These are phyloP conservation scores for Rhadinocentrus ornatus DNA, from an alignment of 2,797 vertebrate genomes.

Conservation along the genomic window DNA sequence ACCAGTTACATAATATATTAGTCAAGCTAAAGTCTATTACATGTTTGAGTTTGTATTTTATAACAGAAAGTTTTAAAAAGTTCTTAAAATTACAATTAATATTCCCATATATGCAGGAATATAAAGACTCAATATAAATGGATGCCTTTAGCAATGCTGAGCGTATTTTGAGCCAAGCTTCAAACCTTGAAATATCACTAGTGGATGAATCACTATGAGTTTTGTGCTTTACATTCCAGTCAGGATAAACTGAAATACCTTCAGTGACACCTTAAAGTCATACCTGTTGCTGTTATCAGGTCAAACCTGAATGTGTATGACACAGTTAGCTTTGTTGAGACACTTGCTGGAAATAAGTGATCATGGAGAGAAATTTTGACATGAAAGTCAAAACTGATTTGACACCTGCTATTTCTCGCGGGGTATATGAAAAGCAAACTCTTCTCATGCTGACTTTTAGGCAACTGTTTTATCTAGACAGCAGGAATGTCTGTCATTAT, in stretches of 20 bases:
- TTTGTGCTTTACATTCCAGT: too few species aligned
- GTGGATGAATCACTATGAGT: too few species aligned
- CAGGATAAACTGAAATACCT: not conserved
- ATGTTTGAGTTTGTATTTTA: too few species aligned
- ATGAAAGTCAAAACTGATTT: not conserved
- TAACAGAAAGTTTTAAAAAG: too few species aligned
- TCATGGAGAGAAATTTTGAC: not conserved
- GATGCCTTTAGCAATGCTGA: too few species aligned
- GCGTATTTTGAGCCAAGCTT: too few species aligned
- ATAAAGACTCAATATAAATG: not conserved
- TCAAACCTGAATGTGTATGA: not conserved
- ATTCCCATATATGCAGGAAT: not conserved
- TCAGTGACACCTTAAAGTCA: not conserved
- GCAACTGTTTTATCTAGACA: constrained; percentile 28
- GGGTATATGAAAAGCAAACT: constrained; percentile 16
- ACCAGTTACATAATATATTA: not conserved
- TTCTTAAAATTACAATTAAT: not conserved
- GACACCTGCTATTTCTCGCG: constrained; percentile 41
- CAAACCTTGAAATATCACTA: too few species aligned
- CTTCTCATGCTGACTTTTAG: constrained; percentile 17
- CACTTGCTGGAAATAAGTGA: not conserved
- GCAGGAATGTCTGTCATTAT: constrained; percentile 13
- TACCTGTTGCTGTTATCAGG: not conserved
- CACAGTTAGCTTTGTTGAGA: constrained; percentile 5
- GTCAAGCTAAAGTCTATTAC: not conserved